phyloP scores from a whole-genome alignment of 2,797 vertebrate species.

The Artibeus lituratus region DNA sequence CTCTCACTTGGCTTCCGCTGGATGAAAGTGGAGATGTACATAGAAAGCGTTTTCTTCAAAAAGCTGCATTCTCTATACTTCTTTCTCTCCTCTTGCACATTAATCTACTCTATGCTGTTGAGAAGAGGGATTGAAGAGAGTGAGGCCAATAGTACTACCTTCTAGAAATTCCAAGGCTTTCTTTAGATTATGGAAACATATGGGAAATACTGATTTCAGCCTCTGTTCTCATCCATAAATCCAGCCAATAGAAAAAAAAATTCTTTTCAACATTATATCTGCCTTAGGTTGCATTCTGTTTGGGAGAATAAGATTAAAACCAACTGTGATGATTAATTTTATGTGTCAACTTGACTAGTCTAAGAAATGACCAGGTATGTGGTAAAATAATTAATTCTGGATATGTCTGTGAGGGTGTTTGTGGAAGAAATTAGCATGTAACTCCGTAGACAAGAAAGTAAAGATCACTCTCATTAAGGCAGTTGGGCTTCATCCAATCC shows the following conservation, averaged over 20 bases:
- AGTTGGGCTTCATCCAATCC: not conserved
- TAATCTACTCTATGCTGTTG: not conserved
- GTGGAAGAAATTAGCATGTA: not conserved
- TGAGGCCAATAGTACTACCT: not conserved
- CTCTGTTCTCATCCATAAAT: not conserved
- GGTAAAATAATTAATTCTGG: not conserved
- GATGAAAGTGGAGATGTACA: not conserved
- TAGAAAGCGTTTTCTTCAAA: not conserved
- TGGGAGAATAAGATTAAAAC: not conserved
- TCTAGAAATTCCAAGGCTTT: not conserved
- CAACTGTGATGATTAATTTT: not conserved
- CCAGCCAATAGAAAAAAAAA: not conserved
- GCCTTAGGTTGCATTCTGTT: not conserved
- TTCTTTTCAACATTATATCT: not conserved
- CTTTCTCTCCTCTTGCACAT: not conserved
- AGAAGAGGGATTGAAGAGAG: not conserved
- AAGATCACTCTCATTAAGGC: not conserved
- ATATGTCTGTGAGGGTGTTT: not conserved
- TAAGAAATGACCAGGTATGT: not conserved
- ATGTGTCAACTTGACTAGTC: not conserved
- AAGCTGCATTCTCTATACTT: not conserved
- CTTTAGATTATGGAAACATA: not conserved
- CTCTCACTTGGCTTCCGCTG: not conserved
- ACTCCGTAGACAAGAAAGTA: not conserved
- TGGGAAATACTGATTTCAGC: not conserved